A percentile compares a stretch with the other conserved stretches of the same genome.
These are phyloP conservation scores for Scaptomyza parva DNA, from an alignment of 2,888 invertebrate species.

Conservation along the genomic window DNA sequence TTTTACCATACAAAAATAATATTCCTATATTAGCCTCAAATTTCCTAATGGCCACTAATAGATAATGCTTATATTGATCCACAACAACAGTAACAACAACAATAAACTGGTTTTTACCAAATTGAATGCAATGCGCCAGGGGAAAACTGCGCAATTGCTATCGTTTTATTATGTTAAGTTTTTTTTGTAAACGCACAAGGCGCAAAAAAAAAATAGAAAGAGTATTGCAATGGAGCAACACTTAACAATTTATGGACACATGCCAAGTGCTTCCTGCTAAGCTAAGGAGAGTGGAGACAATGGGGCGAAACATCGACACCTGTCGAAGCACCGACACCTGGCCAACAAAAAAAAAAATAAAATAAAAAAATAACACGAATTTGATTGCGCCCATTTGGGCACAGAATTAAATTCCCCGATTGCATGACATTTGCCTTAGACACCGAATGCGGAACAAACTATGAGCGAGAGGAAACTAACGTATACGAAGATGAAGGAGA, in stretches of 20 bases:
- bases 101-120: slow-evolving; percentile 59
- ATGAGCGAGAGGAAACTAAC: not conserved
- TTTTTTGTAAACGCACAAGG: slow-evolving; percentile 24
- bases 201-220: slow-evolving; percentile 14
- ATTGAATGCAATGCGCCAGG: slow-evolving; percentile 37
- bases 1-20: too few species aligned
- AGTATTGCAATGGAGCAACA: slow-evolving; percentile 45
- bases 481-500: slow-evolving; percentile 12
- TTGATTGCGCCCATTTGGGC: slow-evolving; percentile 63
- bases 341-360: slow-evolving; percentile 11
- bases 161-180: slow-evolving; percentile 5
- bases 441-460: slow-evolving; percentile 40
- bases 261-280: slow-evolving; percentile 67
- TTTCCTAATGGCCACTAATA: slow-evolving; percentile 12
- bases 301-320: slow-evolving; percentile 75
- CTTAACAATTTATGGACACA: slow-evolving; percentile 63
- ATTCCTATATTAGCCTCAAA: too few species aligned
- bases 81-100: slow-evolving; percentile 33
- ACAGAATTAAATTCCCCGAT: slow-evolving; percentile 69
- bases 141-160: slow-evolving; percentile 57
- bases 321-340: slow-evolving; percentile 64
- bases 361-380: slow-evolving; percentile 13
- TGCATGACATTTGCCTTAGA: slow-evolving; percentile 40
- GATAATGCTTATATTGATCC: not conserved
- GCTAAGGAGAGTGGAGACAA: slow-evolving; percentile 48